Conservation (phyloP, 2,888 invertebrate species). For the Tenthredo distinguenda region DNA sequence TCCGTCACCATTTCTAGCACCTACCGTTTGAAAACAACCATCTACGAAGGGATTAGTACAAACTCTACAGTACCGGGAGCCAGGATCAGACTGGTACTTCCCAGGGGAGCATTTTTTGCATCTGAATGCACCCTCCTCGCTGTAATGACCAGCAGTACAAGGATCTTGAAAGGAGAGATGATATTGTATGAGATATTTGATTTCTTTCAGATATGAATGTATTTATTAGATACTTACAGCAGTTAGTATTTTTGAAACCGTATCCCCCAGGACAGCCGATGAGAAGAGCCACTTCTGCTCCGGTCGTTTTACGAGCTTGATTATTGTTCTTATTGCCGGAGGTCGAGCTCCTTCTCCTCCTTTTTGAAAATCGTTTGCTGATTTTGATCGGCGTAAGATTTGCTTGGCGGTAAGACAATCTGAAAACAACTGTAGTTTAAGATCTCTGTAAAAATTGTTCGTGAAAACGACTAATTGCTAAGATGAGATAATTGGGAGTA, state of each 20-base stretch:
- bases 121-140: conserved; percentile 68
- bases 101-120: conserved; percentile 69
- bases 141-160: conserved; percentile 68
- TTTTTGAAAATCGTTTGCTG: conserved; percentile 55
- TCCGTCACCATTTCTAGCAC: neutral
- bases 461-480: conserved; percentile 54
- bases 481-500: neutral
- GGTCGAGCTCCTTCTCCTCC: conserved; percentile 53
- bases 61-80: conserved; percentile 67
- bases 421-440: conserved; percentile 73
- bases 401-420: conserved; percentile 66
- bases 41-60: conserved; percentile 71
- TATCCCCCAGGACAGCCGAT: conserved; percentile 71
- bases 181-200: conserved; percentile 2
- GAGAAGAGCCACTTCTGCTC: conserved; percentile 66
- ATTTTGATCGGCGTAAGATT: conserved; percentile 65
- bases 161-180: conserved; percentile 62
- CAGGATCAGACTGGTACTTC: conserved; percentile 68
- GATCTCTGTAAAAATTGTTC: conserved; percentile 69
- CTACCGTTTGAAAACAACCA: conserved; percentile 70
- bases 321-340: conserved; percentile 54
- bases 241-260: conserved; percentile 68
- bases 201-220: neutral
- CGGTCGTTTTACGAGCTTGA: neutral
- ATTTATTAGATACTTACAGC: conserved; percentile 62